Evolutionary conservation across 2,888 invertebrate species (phyloP).

Genomic region (Cheilosia grossa): DNA sequence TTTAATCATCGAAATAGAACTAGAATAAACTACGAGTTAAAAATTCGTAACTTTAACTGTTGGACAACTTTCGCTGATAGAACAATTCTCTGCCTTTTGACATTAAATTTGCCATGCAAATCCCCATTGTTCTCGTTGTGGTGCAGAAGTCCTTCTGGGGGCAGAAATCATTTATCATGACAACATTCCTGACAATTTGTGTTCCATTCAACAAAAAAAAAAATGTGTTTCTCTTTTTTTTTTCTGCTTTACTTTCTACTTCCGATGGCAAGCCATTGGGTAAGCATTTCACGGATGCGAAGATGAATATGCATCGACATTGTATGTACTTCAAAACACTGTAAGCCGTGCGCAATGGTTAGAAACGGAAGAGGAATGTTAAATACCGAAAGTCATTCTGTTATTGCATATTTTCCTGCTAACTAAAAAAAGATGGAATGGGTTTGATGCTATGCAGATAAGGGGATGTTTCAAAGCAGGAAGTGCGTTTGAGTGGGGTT

Average conservation of each 20-base stretch:
- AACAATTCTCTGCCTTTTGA: conserved; percentile 37
- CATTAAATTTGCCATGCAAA: conserved; percentile 36
- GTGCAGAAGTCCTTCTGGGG: conserved; percentile 6
- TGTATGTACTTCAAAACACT: conserved; percentile 17
- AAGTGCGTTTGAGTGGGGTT: conserved; percentile 20
- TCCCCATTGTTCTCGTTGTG: conserved; percentile 25
- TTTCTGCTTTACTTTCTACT: conserved; percentile 10
- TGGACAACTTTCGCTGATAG: conserved; percentile 31
- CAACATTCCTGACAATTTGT: conserved; percentile 26
- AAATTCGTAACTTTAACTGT: background rate
- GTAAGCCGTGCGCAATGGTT: conserved; percentile 8
- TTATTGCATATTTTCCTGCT: conserved; percentile 49
- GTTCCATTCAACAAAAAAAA: conserved; percentile 35
- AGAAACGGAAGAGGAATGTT: conserved; percentile 44
- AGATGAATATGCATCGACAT: conserved; percentile 52
- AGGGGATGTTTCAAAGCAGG: conserved; percentile 4
- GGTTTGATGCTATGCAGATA: background rate
- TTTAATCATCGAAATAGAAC: too few species aligned
- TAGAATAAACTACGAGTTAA: background rate
- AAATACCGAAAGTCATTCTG: conserved; percentile 38
- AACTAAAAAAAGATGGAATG: conserved; percentile 7
- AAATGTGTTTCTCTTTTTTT: conserved; percentile 7
- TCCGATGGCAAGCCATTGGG: conserved; percentile 48
- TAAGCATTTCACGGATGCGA: conserved; percentile 35
- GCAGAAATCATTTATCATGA: conserved; percentile 46